These are phyloP conservation scores for Diprion similis DNA, from an alignment of 1,140 invertebrate genomes.

Conservation along the genomic window DNA sequence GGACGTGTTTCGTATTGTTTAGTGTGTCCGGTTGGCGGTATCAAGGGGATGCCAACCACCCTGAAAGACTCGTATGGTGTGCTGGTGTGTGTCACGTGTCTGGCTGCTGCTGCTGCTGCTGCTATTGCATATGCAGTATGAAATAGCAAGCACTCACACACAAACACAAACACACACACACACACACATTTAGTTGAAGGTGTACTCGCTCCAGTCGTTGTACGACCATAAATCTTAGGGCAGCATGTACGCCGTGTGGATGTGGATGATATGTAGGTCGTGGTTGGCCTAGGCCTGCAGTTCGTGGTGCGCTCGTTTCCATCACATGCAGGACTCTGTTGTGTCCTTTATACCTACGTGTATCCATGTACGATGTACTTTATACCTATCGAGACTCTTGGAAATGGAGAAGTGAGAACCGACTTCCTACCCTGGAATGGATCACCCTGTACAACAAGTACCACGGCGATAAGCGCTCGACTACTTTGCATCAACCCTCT, in stretches of 20 bases:
- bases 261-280: neutral
- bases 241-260: too few species aligned
- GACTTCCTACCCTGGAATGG: slow-evolving; percentile 2
- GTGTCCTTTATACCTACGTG: too few species aligned
- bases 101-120: too few species aligned
- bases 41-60: slow-evolving; percentile 12
- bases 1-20: neutral
- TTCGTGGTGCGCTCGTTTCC: neutral
- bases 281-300: neutral
- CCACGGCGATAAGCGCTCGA: neutral
- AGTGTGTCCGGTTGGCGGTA: slow-evolving; percentile 13
- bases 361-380: too few species aligned
- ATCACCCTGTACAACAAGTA: neutral
- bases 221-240: too few species aligned
- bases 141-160: too few species aligned
- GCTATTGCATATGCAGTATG: too few species aligned
- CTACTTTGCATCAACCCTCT: neutral
- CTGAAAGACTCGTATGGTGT: too few species aligned
- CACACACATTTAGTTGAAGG: too few species aligned
- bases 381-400: neutral
- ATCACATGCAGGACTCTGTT: neutral
- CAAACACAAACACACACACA: too few species aligned
- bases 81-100: too few species aligned
- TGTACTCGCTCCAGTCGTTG: too few species aligned
- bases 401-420: neutral